Evolutionary conservation across 2,113 vertebrate genomes (phyloP).

Genomic region (Eolophus roseicapilla): DNA sequence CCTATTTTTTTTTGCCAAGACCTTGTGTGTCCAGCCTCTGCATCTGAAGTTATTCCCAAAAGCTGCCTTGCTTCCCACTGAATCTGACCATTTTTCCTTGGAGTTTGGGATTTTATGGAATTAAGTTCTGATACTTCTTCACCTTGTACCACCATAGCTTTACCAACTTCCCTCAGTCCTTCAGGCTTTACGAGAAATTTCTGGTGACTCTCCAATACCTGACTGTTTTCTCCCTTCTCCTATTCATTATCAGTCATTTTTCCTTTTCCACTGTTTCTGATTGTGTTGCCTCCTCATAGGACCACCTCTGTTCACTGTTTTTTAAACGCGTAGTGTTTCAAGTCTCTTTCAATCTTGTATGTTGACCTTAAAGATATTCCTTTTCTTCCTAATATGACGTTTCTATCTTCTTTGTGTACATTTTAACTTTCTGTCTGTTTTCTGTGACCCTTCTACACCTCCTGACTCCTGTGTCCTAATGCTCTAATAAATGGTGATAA

Average conservation of each 20-base stretch:
- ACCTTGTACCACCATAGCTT: neutral
- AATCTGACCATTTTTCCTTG: neutral
- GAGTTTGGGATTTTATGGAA: neutral
- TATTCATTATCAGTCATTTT: neutral
- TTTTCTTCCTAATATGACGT: neutral
- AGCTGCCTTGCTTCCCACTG: neutral
- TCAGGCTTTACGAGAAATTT: neutral
- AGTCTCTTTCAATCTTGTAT: neutral
- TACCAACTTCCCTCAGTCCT: neutral
- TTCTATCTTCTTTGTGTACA: neutral
- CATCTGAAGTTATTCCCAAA: neutral
- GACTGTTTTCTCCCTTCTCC: neutral
- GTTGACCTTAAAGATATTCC: neutral
- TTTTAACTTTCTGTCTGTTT: neutral
- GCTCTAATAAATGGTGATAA: neutral
- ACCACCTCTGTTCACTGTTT: neutral
- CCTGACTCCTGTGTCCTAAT: neutral
- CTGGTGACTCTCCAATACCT: neutral
- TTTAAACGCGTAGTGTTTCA: neutral
- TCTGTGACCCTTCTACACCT: neutral
- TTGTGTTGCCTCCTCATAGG: neutral
- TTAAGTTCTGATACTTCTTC: neutral
- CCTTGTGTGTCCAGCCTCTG: neutral
- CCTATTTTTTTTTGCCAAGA: neutral
- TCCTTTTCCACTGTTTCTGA: neutral